Conservation (phyloP, 1,140 invertebrate species). For the Brachionus sp. region DNA sequence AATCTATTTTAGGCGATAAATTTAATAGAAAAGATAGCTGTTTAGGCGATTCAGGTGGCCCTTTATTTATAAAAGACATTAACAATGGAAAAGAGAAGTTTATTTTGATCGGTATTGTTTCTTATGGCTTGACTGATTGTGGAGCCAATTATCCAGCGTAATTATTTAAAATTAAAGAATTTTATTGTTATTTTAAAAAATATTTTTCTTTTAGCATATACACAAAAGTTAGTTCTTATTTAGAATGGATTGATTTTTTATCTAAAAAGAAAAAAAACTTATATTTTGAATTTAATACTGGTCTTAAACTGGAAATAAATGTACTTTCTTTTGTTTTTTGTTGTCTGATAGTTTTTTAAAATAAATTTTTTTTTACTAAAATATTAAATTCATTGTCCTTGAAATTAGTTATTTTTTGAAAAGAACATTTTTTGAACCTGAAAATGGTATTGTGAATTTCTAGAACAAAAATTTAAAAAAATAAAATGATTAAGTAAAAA, state of each 20-base stretch:
- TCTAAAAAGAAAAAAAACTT: background rate
- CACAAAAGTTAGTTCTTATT: conserved; percentile 3
- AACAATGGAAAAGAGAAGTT: background rate
- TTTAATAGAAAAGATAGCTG: background rate
- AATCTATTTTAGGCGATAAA: background rate
- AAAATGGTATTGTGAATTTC: too few species aligned
- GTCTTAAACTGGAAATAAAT: background rate
- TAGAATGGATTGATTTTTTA: conserved; percentile 5
- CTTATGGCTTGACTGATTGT: background rate
- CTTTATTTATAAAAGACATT: background rate
- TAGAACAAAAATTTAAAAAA: too few species aligned
- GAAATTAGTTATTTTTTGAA: too few species aligned
- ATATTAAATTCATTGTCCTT: too few species aligned
- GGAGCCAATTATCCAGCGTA: background rate
- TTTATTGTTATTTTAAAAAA: too few species aligned
- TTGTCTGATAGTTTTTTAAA: too few species aligned
- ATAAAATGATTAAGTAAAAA: too few species aligned
- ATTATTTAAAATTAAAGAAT: background rate
- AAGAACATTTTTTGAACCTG: too few species aligned
- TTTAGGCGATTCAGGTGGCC: background rate
- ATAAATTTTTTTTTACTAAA: too few species aligned
- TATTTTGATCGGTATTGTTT: background rate
- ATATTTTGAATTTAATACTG: background rate
- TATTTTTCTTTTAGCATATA: background rate
- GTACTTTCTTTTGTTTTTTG: background rate